Evolutionary conservation across 2,113 vertebrate genomes (phyloP).

Genomic region (Dermatemys mawii): DNA sequence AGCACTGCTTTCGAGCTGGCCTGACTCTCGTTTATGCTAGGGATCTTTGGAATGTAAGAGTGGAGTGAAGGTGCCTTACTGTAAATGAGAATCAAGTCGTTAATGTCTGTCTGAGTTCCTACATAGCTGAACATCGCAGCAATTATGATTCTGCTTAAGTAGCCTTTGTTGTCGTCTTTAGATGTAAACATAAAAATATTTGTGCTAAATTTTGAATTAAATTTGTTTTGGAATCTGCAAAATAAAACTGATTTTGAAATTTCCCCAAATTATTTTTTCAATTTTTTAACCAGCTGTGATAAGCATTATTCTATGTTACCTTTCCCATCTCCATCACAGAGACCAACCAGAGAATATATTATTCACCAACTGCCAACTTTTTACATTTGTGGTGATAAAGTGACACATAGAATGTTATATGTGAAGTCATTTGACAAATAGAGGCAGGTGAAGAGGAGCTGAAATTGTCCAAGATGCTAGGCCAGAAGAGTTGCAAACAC

Average conservation of each 20-base stretch:
- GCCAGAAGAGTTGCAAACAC: not conserved
- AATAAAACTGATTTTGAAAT: not conserved
- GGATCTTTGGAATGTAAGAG: not conserved
- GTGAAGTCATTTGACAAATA: not conserved
- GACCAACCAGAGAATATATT: not conserved
- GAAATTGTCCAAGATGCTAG: not conserved
- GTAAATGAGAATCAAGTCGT: not conserved
- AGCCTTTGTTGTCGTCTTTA: not conserved
- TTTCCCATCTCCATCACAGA: not conserved
- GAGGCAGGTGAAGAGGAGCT: not conserved
- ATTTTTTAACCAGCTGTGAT: not conserved
- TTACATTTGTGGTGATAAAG: not conserved
- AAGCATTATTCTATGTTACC: not conserved
- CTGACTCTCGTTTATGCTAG: not conserved
- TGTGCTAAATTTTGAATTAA: not conserved
- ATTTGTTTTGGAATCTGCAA: not conserved
- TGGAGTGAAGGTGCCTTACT: not conserved
- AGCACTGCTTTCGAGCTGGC: not conserved
- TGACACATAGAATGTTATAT: rapidly evolving
- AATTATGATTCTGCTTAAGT: not conserved
- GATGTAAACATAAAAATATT: not conserved
- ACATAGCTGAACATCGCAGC: not conserved
- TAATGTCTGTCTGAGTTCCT: rapidly evolving
- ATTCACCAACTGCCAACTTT: not conserved
- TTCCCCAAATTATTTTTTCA: not conserved